Percentiles rank a stretch among this genome's conserved stretches.
These are phyloP conservation scores for Galerucella calmariensis DNA, from an alignment of 2,888 invertebrate genomes.

Conservation along the genomic window DNA sequence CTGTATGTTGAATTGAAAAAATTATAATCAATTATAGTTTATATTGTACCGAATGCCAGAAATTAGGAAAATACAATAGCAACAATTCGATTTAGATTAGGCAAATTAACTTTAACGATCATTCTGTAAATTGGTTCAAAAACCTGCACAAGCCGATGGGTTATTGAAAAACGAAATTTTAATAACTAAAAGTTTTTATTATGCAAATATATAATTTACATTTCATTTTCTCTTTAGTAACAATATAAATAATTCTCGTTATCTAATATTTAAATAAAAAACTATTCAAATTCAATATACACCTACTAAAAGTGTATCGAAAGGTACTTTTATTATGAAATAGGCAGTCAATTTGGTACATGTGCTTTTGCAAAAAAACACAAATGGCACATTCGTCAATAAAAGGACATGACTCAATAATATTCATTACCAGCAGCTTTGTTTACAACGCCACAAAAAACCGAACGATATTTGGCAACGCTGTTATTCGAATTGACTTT, in stretches of 20 bases:
- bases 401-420: background rate
- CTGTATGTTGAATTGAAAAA: constrained; percentile 1
- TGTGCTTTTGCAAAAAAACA: constrained; percentile 56
- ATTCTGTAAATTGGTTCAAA: constrained; percentile 40
- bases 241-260: constrained; percentile 57
- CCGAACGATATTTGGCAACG: too few relatives aligned
- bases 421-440: background rate
- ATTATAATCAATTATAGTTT: too few relatives aligned
- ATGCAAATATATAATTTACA: constrained; percentile 60
- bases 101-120: background rate
- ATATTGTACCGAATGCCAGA: too few relatives aligned
- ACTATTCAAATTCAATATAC: constrained; percentile 40
- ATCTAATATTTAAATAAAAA: constrained; percentile 41
- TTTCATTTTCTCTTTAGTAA: constrained; percentile 58
- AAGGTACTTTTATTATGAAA: constrained; percentile 53
- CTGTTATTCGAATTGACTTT: too few relatives aligned
- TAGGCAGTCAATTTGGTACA: constrained; percentile 61
- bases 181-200: constrained; percentile 63
- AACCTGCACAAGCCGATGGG: constrained; percentile 46
- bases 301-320: constrained; percentile 18
- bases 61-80: too few relatives aligned
- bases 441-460: background rate
- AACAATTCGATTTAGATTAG: too few relatives aligned
- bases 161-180: constrained; percentile 60
- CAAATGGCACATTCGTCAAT: constrained; percentile 32